Base-by-base conservation (phyloP, 1,140 invertebrate genomes). In the Ganaspis sp. region DNA sequence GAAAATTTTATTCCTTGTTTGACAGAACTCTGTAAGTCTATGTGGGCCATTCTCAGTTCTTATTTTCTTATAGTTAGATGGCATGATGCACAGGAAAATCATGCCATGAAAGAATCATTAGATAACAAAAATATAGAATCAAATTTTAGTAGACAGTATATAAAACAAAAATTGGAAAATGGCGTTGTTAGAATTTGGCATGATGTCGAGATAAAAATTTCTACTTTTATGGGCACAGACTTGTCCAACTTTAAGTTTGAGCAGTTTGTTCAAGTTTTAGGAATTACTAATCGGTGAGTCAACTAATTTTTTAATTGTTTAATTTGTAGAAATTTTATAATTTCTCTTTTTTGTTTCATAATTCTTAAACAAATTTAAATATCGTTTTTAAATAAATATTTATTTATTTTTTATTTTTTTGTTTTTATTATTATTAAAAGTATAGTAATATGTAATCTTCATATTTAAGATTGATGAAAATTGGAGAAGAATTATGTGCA, bases 191-290 rank as follows among this genome's bases (percentile, higher is more conserved):
- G 97, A 79, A 94, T 99, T 70, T 99, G 98, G 98, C 95, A 97
- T 80, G 98, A 99, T 83, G 95, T 99, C 0, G 96, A 99, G 88
- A 95, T 95, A 4, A 98, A 99, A 92, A 95, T 99, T 5, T 95
- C 94, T 2, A 93, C 93, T 29, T 89, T 98, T 17, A 92, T 95
- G 17, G 94, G 94, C 53, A 94, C 94, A 4, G 95, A 97, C 83
- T 88, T 98, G n/a, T 94, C 95, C 2, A 92, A 93, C 70, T 97
- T 96, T 86, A 98, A 98, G 83, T 98, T 99, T 87, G 98, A 99
- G 83, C 97, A 99, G 80, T 99, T 99, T 86, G 95, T 99, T 45
- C 95, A 97, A 86, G 95, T 99, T 70, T 89, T 99, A 34, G 95
- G 96, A 26, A 94, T 98, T 42, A 93, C 98, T 75, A 96, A 98